A percentile compares a stretch with the other conserved stretches of the same genome.
Evolutionary conservation across 2,113 vertebrate species (phyloP).

Genomic region (rabbit (Oryctolagus cuniculus)): DNA sequence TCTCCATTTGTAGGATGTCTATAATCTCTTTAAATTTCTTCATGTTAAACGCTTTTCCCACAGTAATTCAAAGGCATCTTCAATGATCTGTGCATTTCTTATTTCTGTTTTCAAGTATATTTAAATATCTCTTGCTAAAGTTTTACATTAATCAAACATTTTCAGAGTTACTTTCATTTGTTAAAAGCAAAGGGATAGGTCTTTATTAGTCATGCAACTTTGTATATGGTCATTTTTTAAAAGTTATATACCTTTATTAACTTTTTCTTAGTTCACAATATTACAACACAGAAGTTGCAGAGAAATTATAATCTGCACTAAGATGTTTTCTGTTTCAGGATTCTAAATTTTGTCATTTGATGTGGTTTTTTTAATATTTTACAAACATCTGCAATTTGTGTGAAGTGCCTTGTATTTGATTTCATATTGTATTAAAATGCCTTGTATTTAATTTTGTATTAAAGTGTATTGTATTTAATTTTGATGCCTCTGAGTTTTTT

Average conservation of each 20-base stretch:
- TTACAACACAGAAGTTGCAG: background rate
- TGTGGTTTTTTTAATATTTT: slow-evolving; percentile 4
- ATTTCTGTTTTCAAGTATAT: background rate
- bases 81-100: background rate
- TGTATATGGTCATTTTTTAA: background rate
- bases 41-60: background rate
- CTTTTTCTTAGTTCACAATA: slow-evolving; percentile 56
- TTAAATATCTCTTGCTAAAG: background rate
- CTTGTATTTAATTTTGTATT: slow-evolving; percentile 3
- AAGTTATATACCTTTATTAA: background rate
- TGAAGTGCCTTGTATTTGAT: background rate
- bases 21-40: slow-evolving; percentile 32
- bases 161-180: slow-evolving; percentile 27
- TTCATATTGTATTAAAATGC: too few species aligned
- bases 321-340: slow-evolving; percentile 30
- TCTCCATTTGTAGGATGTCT: slow-evolving; percentile 16
- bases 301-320: slow-evolving; percentile 9
- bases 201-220: background rate
- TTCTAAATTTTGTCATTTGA: slow-evolving; percentile 32
- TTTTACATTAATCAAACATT: slow-evolving; percentile 26
- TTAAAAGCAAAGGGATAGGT: background rate
- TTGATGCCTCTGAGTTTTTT: background rate
- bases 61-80: background rate
- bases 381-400: slow-evolving; percentile 22
- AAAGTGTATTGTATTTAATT: background rate